These are phyloP conservation scores for Bilobella aurantiaca DNA, from an alignment of 1,140 invertebrate genomes.

Conservation along the genomic window DNA sequence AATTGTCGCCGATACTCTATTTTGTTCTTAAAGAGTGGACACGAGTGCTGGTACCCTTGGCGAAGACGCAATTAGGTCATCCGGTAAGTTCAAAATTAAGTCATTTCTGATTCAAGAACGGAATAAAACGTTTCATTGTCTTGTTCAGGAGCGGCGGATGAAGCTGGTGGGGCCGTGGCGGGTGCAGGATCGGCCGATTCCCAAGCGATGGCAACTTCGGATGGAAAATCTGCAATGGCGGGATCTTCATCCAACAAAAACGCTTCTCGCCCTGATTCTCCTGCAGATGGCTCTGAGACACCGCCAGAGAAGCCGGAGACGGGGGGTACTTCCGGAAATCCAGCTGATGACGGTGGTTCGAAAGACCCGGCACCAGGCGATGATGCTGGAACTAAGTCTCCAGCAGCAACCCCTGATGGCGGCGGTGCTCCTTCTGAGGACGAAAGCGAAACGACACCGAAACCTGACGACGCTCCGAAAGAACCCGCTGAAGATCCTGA, in stretches of 20 bases:
- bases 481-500: too few relatives aligned
- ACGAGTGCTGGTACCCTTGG: background rate
- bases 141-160: background rate
- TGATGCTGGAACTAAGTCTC: background rate
- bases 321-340: too few relatives aligned
- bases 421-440: too few relatives aligned
- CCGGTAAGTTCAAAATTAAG: background rate
- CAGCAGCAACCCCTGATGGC: too few relatives aligned
- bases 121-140: background rate
- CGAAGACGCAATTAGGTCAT: background rate
- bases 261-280: too few relatives aligned
- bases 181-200: background rate
- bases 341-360: too few relatives aligned
- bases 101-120: background rate
- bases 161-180: background rate
- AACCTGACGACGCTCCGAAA: too few relatives aligned
- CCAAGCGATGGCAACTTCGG: background rate
- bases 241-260: too few relatives aligned
- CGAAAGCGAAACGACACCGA: too few relatives aligned
- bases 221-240: background rate
- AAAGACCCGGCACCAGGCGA: too few relatives aligned
- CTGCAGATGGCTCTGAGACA: background rate
- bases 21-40: background rate
- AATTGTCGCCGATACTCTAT: background rate
- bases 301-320: too few relatives aligned